Evolutionary conservation across 1,140 invertebrate genomes (phyloP).

Genomic region (Riptortus pedestris): DNA sequence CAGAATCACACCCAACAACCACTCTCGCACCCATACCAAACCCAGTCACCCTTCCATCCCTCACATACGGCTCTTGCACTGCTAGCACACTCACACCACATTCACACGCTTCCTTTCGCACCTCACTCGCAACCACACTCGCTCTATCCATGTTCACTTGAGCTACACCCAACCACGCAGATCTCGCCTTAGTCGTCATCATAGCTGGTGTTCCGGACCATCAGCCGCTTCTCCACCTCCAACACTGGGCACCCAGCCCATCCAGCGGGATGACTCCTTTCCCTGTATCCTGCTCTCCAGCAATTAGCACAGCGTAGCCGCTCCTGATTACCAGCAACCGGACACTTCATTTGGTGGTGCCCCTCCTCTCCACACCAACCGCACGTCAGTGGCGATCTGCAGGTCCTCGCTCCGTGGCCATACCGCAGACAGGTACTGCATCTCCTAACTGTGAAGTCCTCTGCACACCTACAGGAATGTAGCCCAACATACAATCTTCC

Average conservation of each 20-base stretch:
- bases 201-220: neutral
- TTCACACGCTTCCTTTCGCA: no score
- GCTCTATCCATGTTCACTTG: no score
- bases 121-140: no score
- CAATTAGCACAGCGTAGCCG: neutral
- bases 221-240: neutral
- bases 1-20: no score
- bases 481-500: neutral
- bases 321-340: no score
- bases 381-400: neutral
- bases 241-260: neutral
- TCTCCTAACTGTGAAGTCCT: neutral
- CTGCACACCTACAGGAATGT: neutral
- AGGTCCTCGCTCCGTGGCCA: neutral
- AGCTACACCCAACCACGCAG: no score
- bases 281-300: neutral
- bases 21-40: no score
- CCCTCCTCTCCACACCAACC: neutral
- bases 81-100: no score
- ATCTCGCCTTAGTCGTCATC: no score
- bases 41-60: no score
- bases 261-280: neutral
- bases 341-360: neutral
- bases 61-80: no score
- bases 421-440: neutral